Evolutionary conservation across 1,140 invertebrate genomes (phyloP).

Genomic region (Reticulitermes speratus): DNA sequence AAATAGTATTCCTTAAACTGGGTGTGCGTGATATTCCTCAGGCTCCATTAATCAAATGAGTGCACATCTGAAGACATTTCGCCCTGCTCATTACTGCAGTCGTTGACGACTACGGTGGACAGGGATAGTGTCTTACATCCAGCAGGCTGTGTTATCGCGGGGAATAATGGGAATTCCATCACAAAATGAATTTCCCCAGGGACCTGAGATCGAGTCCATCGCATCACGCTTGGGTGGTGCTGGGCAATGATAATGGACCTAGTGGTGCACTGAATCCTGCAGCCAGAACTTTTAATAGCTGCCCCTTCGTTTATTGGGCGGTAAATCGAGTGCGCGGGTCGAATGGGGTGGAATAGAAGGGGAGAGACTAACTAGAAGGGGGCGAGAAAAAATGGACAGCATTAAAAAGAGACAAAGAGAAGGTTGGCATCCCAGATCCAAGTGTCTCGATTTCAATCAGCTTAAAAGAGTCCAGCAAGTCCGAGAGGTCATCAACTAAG

Average conservation of each 20-base stretch:
- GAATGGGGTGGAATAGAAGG: background rate
- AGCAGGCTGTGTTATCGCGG: background rate
- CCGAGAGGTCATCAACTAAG: constrained; percentile 9
- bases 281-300: constrained; percentile 9
- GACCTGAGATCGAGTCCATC: constrained; percentile 1
- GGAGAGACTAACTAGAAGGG: background rate
- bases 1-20: too few species aligned
- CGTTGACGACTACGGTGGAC: too few species aligned
- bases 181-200: constrained; percentile 7
- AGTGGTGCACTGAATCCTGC: background rate
- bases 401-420: constrained; percentile 9
- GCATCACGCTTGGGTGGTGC: background rate
- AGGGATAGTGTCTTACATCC: too few species aligned
- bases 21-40: too few species aligned
- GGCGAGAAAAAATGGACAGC: constrained; percentile 16
- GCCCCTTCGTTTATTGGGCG: constrained; percentile 12
- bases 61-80: too few species aligned
- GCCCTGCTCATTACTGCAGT: too few species aligned
- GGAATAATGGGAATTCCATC: background rate
- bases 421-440: constrained; percentile 3
- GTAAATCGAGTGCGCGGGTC: background rate
- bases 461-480: constrained; percentile 8
- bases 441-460: constrained; percentile 18
- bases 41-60: too few species aligned
- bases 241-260: background rate